These are phyloP conservation scores for Agrochola lychnidis DNA, from an alignment of 2,888 invertebrate species.

Conservation along the genomic window DNA sequence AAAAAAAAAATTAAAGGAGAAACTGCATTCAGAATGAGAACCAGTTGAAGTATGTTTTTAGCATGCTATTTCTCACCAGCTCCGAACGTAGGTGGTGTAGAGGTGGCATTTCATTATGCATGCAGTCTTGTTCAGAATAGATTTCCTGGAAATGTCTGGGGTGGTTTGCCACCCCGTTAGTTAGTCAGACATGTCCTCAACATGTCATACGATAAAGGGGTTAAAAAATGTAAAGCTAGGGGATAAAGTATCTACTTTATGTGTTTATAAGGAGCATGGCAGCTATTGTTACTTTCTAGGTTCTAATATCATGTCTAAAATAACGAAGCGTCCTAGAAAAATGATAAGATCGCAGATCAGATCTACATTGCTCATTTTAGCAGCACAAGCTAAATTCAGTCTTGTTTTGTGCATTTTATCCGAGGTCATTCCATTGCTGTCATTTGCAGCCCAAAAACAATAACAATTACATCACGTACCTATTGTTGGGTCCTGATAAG, in stretches of 20 bases:
- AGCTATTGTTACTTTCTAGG: not conserved
- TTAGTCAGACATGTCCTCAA: too few relatives aligned
- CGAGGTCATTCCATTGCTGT: conserved; percentile 8
- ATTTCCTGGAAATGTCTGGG: conserved; percentile 27
- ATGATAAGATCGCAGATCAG: not conserved
- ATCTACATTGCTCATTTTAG: not conserved
- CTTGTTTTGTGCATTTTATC: conserved; percentile 18
- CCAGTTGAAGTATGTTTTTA: not conserved
- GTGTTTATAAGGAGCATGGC: not conserved
- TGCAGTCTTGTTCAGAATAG: conserved; percentile 44
- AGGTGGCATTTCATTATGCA: conserved; percentile 39
- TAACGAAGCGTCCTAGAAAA: not conserved
- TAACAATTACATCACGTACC: conserved; percentile 29
- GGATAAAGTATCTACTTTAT: not conserved
- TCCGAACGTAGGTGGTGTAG: not conserved
- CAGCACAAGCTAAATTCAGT: not conserved
- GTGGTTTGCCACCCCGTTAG: conserved; percentile 5
- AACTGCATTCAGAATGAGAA: not conserved
- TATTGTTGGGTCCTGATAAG: conserved; percentile 40
- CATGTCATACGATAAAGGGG: conserved; percentile 5
- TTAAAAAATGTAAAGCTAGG: not conserved
- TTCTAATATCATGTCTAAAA: not conserved
- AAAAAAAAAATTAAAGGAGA: not conserved
- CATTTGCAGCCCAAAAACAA: conserved; percentile 13
- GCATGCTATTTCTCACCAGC: not conserved